These are phyloP conservation scores for Oxystoma pomonae DNA, from an alignment of 2,888 invertebrate genomes.

Conservation along the genomic window DNA sequence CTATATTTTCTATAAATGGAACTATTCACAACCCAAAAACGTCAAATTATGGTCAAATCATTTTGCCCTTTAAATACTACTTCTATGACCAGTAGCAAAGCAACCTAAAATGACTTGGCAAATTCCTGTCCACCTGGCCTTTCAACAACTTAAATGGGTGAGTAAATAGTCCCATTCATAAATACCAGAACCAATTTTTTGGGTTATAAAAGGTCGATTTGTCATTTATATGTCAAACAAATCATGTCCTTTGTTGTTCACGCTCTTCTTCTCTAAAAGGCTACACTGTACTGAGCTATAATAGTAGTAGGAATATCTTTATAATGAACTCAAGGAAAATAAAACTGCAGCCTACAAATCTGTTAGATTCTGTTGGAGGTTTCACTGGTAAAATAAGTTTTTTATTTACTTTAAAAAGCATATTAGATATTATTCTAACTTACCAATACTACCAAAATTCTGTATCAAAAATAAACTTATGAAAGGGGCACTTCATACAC, in stretches of 20 bases:
- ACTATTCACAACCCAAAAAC: background rate
- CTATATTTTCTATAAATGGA: background rate
- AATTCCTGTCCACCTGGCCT: conserved; percentile 17
- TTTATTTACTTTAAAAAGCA: too few species aligned
- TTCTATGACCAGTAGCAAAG: background rate
- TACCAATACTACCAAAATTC: too few species aligned
- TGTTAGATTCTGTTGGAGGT: too few species aligned
- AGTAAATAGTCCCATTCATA: conserved; percentile 36
- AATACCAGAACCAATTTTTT: conserved; percentile 28
- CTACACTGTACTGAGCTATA: too few species aligned
- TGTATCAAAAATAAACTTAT: too few species aligned
- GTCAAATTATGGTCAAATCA: background rate
- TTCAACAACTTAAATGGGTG: conserved; percentile 30
- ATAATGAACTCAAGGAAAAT: too few species aligned
- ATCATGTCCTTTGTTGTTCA: conserved; percentile 29
- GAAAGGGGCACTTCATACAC: too few species aligned
- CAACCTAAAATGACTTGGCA: background rate
- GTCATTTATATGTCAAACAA: conserved; percentile 40
- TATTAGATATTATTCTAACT: too few species aligned
- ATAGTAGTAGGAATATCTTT: too few species aligned
- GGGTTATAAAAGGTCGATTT: conserved; percentile 32
- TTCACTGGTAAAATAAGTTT: too few species aligned
- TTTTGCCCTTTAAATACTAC: background rate
- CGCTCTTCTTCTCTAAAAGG: background rate
- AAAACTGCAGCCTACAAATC: too few species aligned